A percentile compares a stretch with the other conserved stretches of the same genome.
Evolutionary conservation across 64 coral and sea anemone genomes (phyloP).

Genomic region (Pachyseris speciosa): DNA sequence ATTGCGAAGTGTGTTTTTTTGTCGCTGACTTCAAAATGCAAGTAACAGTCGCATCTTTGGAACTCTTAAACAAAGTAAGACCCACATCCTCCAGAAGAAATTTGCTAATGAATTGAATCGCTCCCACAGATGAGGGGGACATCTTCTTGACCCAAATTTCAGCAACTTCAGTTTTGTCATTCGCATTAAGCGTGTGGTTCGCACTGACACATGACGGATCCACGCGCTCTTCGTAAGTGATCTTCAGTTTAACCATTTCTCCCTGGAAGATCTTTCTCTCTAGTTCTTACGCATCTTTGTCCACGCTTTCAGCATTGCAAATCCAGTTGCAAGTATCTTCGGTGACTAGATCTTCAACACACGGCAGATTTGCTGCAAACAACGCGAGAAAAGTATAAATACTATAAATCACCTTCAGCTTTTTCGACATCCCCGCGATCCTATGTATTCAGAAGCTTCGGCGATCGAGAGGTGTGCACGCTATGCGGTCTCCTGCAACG

Average conservation of each 20-base stretch:
- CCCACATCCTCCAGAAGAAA: not conserved
- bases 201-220: not conserved
- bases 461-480: too few relatives aligned
- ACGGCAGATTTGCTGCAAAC: not conserved
- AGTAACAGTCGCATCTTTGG: not conserved
- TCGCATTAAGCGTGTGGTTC: not conserved
- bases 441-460: too few relatives aligned
- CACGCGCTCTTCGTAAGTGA: not conserved
- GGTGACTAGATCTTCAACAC: not conserved
- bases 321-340: constrained; percentile 5
- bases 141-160: not conserved
- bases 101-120: not conserved
- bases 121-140: not conserved
- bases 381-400: not conserved
- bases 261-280: not conserved
- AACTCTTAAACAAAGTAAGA: not conserved
- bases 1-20: not conserved
- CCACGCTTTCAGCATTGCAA: not conserved
- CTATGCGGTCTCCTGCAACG: too few relatives aligned
- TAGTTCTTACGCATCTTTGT: not conserved
- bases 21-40: not conserved
- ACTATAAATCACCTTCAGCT: not conserved
- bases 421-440: too few relatives aligned
- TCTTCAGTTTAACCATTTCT: not conserved
- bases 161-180: not conserved